Base-by-base conservation (phyloP, 2,797 vertebrate species). In the Leuciscus waleckii region DNA sequence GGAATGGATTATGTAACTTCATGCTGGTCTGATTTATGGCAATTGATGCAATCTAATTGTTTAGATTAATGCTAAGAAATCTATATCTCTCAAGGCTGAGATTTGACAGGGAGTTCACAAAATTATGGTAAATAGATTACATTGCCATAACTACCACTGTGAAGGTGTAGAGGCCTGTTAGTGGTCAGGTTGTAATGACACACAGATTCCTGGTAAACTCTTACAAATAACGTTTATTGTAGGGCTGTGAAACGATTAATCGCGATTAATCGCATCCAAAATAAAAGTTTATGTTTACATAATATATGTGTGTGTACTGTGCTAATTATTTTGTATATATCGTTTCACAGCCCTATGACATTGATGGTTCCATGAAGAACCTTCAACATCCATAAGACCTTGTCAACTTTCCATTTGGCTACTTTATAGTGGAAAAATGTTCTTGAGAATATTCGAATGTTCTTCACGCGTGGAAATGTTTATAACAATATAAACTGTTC, bases 1-100 rank as follows among this genome's bases (percentile, higher is more conserved):
- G 7, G 21, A 58, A 58, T 58, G 54, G 1, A 61, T 77, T 77
- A 77, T 61, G 54, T 26, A 58, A 61, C 54, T 77, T 77, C n/a
- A 41, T 61, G 7, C 54, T 77, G 19, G 49, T 75, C 29, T 35
- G 29, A 35, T 0, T 75, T 1, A 35, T 46, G 49, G 11, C 39
- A 17, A 26, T 1, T 73, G 61, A 63, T 63, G 61, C 58, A 56
- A 43, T 43, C 41, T 43, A 29, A 14, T 10, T 35, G 5, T 54
- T 54, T 35, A 10, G 19, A 51, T 74, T 49, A 75, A 35, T 35
- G 7, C 65, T 35, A n/a, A 39, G 43, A 77, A 39, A 43, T 43
- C 41, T 43, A 11, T 9, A 41, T 43, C 41, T 43, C 10, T 43
- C 41, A 43, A 49, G 13, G 21, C 51, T 77, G 3, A n/a, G 32